Conservation (phyloP, 2,797 vertebrate genomes). For the Dryobates pubescens region DNA sequence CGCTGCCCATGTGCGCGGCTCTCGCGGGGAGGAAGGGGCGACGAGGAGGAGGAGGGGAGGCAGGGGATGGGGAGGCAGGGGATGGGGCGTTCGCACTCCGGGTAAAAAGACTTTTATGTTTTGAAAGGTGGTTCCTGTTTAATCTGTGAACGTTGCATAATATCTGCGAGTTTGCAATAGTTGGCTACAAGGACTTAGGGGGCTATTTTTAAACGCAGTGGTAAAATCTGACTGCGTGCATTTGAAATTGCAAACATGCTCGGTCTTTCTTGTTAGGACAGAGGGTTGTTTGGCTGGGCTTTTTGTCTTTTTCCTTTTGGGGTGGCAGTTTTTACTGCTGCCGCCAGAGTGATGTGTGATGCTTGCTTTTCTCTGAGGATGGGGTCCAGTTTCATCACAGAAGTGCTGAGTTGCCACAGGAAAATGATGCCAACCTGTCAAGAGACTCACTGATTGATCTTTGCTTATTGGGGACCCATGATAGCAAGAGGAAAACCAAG, state of each 20-base stretch:
- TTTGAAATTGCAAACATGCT: neutral
- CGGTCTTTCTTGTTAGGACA: neutral
- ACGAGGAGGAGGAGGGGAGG: neutral
- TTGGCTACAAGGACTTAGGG: neutral
- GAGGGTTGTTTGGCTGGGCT: neutral
- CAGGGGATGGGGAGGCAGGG: neutral
- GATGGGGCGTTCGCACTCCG: neutral
- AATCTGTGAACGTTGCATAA: neutral
- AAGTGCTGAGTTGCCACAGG: neutral
- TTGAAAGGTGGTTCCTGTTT: neutral
- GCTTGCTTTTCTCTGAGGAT: neutral
- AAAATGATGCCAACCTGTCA: neutral
- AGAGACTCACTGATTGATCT: neutral
- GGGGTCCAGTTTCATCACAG: neutral
- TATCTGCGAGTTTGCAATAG: constrained; percentile 5
- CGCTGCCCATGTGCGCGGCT: fast-evolving
- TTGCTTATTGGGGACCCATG: neutral
- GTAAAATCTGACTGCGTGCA: neutral
- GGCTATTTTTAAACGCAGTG: constrained; percentile 16
- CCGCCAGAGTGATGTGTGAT: neutral
- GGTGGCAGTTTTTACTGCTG: neutral
- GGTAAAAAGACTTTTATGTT: neutral
- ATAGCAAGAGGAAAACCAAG: constrained; percentile 6
- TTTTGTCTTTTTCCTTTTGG: neutral
- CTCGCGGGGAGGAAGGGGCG: neutral